Percentiles rank a stretch among this genome's conserved stretches.
Conservation (phyloP, 2,888 invertebrate species). For the Omphaloscelis lunosa region DNA sequence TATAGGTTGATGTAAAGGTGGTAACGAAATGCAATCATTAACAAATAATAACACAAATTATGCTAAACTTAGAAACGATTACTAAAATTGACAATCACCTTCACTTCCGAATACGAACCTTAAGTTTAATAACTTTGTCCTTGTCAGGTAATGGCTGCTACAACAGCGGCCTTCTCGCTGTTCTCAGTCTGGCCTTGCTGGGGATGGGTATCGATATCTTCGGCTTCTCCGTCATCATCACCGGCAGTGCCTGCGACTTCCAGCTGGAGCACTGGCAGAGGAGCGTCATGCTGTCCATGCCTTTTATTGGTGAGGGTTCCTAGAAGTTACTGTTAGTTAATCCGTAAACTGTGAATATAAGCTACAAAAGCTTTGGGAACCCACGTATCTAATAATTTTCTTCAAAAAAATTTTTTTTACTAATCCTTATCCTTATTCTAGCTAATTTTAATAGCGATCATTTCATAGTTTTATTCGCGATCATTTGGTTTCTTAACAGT, state of each 20-base stretch:
- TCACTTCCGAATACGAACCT: neutral
- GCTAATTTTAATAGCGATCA: neutral
- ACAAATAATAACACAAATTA: neutral
- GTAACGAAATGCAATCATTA: neutral
- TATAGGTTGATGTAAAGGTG: neutral
- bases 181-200: constrained; percentile 87
- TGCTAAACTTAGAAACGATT: neutral
- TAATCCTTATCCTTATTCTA: neutral
- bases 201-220: constrained; percentile 90
- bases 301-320: constrained; percentile 85
- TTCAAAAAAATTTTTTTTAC: neutral
- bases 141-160: constrained; percentile 88
- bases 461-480: too few species aligned
- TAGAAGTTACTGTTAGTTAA: neutral
- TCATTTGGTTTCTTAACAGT: neutral
- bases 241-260: constrained; percentile 90
- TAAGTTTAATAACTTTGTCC: neutral
- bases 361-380: neutral
- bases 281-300: constrained; percentile 89
- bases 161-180: constrained; percentile 86
- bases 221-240: constrained; percentile 89
- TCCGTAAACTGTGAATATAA: neutral
- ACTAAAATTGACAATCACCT: neutral
- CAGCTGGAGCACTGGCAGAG: constrained; percentile 86
- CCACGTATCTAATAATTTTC: neutral